These are phyloP conservation scores for Petrocephalus microphthalmus DNA, from an alignment of 2,113 vertebrate genomes.

Conservation along the genomic window DNA sequence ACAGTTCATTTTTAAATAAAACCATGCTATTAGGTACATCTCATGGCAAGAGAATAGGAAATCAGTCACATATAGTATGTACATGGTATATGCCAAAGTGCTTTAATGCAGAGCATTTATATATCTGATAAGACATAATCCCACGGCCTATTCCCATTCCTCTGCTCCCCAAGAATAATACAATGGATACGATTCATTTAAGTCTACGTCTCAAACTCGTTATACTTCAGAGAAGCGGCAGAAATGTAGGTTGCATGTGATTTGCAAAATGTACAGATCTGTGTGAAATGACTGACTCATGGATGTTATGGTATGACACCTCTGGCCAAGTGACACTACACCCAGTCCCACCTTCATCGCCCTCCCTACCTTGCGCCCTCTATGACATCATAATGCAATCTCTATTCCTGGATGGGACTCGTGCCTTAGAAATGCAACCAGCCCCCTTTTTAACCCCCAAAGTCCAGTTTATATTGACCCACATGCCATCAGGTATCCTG, in stretches of 20 bases:
- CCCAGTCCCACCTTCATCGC: not conserved
- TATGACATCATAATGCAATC: not conserved
- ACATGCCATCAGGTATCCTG: not conserved
- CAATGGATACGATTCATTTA: not conserved
- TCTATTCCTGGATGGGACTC: not conserved
- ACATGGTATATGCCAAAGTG: slow-evolving; percentile 17
- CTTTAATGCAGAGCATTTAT: slow-evolving; percentile 11
- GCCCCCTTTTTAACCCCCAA: not conserved
- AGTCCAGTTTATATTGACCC: not conserved
- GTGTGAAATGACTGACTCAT: not conserved
- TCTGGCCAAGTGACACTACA: not conserved
- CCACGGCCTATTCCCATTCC: not conserved
- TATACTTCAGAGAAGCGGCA: not conserved
- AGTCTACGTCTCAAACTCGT: not conserved
- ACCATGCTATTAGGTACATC: slow-evolving; percentile 31
- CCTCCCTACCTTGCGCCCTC: not conserved
- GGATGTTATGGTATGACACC: not conserved
- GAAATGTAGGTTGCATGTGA: not conserved
- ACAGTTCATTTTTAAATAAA: slow-evolving; percentile 42
- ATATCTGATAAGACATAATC: not conserved
- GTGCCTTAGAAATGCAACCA: not conserved
- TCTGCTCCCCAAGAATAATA: not conserved
- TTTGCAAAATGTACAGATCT: not conserved
- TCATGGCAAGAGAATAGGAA: slow-evolving; percentile 21
- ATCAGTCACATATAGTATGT: slow-evolving; percentile 25